These are phyloP conservation scores for Andrena hattorfiana DNA, from an alignment of 2,888 invertebrate species.

Conservation along the genomic window DNA sequence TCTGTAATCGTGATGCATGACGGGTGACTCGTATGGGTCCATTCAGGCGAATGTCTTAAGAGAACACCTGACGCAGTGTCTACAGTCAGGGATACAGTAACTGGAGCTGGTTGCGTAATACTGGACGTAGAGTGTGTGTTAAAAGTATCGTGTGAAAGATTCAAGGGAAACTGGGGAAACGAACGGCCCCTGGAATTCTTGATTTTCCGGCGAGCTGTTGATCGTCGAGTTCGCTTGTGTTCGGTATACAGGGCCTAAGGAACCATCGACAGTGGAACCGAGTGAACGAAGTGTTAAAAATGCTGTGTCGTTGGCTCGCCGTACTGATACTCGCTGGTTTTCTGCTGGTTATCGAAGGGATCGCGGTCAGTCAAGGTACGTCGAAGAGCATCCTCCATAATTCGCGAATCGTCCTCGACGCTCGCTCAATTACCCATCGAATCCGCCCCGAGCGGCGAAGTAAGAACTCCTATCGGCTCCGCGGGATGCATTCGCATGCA, in stretches of 20 bases:
- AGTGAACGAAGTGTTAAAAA: slow-evolving; percentile 76
- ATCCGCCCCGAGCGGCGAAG: not conserved
- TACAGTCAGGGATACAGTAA: not conserved
- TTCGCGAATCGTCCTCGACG: slow-evolving; percentile 27
- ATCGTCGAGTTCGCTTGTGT: not conserved
- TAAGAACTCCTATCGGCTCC: slow-evolving; percentile 10
- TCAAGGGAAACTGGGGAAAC: not conserved
- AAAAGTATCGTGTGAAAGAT: not conserved
- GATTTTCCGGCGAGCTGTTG: slow-evolving; percentile 11
- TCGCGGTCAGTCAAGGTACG: slow-evolving; percentile 79
- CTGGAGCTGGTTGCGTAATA: slow-evolving; percentile 23
- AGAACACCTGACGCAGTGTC: not conserved
- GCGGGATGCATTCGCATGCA: slow-evolving; percentile 37
- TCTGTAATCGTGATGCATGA: not conserved
- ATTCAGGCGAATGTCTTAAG: not conserved
- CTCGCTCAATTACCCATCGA: slow-evolving; percentile 14
- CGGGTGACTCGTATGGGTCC: no score
- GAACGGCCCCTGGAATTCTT: not conserved
- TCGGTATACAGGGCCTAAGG: slow-evolving; percentile 3
- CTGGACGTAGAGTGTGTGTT: not conserved
- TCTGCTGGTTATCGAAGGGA: slow-evolving; percentile 78
- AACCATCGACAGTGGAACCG: slow-evolving; percentile 58
- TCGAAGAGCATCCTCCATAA: slow-evolving; percentile 23
- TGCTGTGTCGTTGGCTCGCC: slow-evolving; percentile 78
- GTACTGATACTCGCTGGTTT: slow-evolving; percentile 75